Percentiles rank a stretch among this genome's conserved stretches.
Conservation (phyloP, 2,797 vertebrate species). For the Rhabdophis nuchalis region DNA sequence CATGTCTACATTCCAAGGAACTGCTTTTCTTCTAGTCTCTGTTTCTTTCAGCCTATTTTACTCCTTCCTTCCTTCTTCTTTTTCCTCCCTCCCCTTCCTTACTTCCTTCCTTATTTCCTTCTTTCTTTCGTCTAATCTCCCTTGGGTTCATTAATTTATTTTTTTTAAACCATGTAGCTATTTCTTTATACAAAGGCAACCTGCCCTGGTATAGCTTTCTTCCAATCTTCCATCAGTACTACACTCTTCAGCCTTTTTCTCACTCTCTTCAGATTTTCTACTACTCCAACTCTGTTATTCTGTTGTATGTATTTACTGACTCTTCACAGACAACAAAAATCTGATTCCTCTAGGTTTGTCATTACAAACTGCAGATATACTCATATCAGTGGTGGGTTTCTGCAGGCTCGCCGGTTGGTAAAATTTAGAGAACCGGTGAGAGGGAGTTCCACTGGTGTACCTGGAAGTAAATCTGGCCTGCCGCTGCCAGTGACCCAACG, state of each 20-base stretch:
- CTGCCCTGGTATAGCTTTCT: background rate
- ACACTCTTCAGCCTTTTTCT: background rate
- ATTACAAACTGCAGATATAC: background rate
- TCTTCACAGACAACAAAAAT: background rate
- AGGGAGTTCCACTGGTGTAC: too few species aligned
- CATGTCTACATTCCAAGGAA: background rate
- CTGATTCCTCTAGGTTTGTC: background rate
- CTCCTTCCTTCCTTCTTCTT: background rate
- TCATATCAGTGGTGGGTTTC: too few species aligned
- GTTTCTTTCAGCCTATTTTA: background rate
- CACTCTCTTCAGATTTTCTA: background rate
- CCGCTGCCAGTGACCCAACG: too few species aligned
- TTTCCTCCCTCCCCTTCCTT: too few species aligned
- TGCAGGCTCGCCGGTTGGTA: too few species aligned
- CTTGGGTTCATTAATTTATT: background rate
- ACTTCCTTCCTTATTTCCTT: fast-evolving
- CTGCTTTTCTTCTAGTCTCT: background rate
- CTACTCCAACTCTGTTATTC: background rate
- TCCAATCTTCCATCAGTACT: background rate
- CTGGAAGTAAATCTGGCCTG: too few species aligned
- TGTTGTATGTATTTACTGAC: background rate
- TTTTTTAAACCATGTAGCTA: background rate
- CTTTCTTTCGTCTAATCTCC: background rate
- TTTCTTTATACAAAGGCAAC: background rate
- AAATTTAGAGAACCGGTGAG: too few species aligned